Base-by-base conservation (phyloP, 2,888 invertebrate genomes). In the Epinotia demarniana region DNA sequence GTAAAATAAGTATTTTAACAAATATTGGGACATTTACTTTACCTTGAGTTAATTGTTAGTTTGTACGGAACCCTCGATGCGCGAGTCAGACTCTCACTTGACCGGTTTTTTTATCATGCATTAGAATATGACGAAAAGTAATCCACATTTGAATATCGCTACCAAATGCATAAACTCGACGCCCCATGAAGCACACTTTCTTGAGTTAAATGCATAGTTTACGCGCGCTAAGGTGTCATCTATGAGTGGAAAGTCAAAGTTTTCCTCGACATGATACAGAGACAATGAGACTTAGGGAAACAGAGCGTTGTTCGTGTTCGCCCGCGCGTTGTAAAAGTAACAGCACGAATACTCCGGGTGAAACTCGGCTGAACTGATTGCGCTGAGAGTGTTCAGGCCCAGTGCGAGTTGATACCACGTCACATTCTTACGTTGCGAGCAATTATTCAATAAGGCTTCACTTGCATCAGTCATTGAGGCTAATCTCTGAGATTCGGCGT, bases 301-400 rank as follows among this genome's bases (percentile, higher is more conserved):
- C 92, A 93, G 92, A 93, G 92, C 92, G 92, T 90, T 89, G 87
- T 86, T 91, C 91, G 90, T 94, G 94, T 89, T 92, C 92, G 92
- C 84, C 89, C 87, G 93, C 90, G 92, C 93, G 93, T 93, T 92
- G 91, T 90, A 93, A 93, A 93, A 93, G 92, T 92, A 92, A 92
- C 93, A 92, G 87, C 92, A 87, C 90, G 89, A 92, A 94, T 93
- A 93, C 92, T 92, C 92, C 83, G 87, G 89, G 94, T 92, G 94
- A 94, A 94, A 94, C 92, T 92, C 92, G 88, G 83, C 89, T 87
- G 91, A 90, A 90, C 90, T 91, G 93, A 92, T 92, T 92, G 90
- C 90, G 85, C 81, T 79, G 83, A 70, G 76, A 77, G 72, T 81
- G 80, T 78, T 80, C 74, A 64, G 57, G 69, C 74, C 73, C 62